Percentiles rank a stretch among this genome's conserved stretches.
Evolutionary conservation across 1,140 invertebrate species (phyloP).

Genomic region (Pachypeltis micranthus): DNA sequence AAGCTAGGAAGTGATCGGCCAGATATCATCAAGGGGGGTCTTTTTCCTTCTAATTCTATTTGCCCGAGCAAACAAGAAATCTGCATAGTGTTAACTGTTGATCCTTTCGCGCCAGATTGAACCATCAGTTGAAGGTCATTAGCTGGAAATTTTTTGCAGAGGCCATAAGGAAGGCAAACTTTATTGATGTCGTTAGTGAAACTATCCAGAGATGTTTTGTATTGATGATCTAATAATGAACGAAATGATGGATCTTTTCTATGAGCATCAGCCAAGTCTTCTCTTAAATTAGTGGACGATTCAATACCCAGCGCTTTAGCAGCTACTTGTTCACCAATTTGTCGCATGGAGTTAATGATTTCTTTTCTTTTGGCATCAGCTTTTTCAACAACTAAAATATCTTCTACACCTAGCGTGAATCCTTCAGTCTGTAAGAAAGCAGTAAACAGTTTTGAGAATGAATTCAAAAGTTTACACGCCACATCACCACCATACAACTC

Average conservation of each 20-base stretch:
- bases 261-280: constrained; percentile 42
- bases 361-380: constrained; percentile 60
- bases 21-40: constrained; percentile 88
- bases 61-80: constrained; percentile 94
- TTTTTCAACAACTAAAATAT: constrained; percentile 70
- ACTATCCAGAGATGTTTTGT: constrained; percentile 69
- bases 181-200: constrained; percentile 86
- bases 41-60: constrained; percentile 95
- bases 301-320: constrained; percentile 54
- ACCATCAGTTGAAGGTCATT: constrained; percentile 99
- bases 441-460: constrained; percentile 86
- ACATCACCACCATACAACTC: constrained; percentile 86
- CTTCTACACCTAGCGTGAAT: constrained; percentile 89
- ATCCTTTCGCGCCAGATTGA: constrained; percentile 95
- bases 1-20: constrained; percentile 90
- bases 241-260: constrained; percentile 64
- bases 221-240: constrained; percentile 68
- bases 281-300: constrained; percentile 19
- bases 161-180: constrained; percentile 61
- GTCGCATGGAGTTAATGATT: constrained; percentile 52
- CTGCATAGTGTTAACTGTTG: constrained; percentile 91
- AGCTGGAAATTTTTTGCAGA: constrained; percentile 76
- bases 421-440: constrained; percentile 77
- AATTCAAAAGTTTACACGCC: constrained; percentile 69
- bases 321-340: constrained; percentile 45